Base-by-base conservation (phyloP, 2,888 invertebrate genomes). In the Nymphalis urticae region DNA sequence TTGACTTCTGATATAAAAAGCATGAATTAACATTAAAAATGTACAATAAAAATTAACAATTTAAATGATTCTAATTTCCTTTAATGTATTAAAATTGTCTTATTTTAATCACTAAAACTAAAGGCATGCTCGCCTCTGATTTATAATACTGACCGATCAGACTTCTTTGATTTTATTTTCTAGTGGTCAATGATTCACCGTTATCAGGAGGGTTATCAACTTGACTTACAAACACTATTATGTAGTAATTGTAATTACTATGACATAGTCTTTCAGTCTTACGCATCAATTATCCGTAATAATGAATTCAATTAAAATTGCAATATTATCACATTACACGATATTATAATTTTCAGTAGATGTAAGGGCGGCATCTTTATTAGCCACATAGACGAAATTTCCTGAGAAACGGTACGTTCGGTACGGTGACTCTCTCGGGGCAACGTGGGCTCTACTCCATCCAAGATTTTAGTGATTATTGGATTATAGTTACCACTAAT, bases 131-230 rank as follows among this genome's bases (percentile, higher is more conserved):
- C 50, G 50, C 4, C 32, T n/a, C 8, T 56, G 32, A 21, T 19
- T 48, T 19, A 47, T 59, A 66, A 47, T 56, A 56, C 56, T 56
- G n/a, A 17, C 9, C 17, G 17, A 56, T 27, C 1, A 54, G 54
- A 32, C 27, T 56, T 27, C 27, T 54, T 27, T 54, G 54, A 54
- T 54, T 56, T 56, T 17, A 17, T 64, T 60, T 68, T 51, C 47
- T 63, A n/a, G 19, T 48, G 32, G 47, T 61, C 59, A 66, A 64
- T 53, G 50, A 64, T 70, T 73, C 61, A 70, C 51, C 63, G 71
- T 75, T 75, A 75, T 76, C 75, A 67, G 8, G 9, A 64, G 75
- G 73, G 74, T 75, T 76, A 75, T 73, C 73, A 58, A 53, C 56
- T 58, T 66, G 50, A 62, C 64, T 62, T 59, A 27, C 58, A 50